Evolutionary conservation across 2,888 invertebrate species (phyloP).

Genomic region (Napeogenes sylphis): DNA sequence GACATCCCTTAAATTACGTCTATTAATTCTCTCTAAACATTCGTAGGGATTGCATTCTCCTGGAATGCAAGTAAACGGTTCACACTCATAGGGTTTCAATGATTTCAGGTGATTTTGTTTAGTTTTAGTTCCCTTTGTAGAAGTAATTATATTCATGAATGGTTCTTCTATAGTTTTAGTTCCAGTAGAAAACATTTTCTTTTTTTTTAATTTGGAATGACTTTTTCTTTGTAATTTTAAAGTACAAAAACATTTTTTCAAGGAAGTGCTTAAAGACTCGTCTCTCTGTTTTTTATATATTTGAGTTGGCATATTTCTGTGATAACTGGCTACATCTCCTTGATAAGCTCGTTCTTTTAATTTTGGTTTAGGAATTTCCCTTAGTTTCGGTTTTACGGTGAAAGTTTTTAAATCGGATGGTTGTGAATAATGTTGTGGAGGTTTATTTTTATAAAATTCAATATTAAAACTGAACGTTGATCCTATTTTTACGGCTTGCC

Average conservation of each 20-base stretch:
- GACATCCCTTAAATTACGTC: conserved; percentile 18
- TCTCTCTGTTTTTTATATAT: conserved; percentile 28
- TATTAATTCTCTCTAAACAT: conserved; percentile 40
- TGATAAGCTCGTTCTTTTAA: conserved; percentile 16
- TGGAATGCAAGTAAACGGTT: conserved; percentile 35
- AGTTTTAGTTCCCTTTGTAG: conserved; percentile 23
- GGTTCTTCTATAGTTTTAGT: conserved; percentile 10
- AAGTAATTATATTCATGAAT: conserved; percentile 9
- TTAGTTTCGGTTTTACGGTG: conserved; percentile 11
- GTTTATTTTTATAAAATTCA: conserved; percentile 33
- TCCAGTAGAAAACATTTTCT: conserved; percentile 15
- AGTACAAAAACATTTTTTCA: conserved; percentile 45
- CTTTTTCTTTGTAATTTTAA: conserved; percentile 36
- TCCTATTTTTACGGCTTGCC: conserved; percentile 32
- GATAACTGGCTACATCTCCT: conserved; percentile 12
- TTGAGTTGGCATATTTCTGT: conserved; percentile 25
- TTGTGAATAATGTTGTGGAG: neutral
- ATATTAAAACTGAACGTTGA: conserved; percentile 34
- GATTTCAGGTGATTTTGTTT: conserved; percentile 15
- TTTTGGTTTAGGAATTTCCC: conserved; percentile 6
- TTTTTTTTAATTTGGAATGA: conserved; percentile 14
- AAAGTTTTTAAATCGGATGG: conserved; percentile 10
- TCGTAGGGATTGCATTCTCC: conserved; percentile 33
- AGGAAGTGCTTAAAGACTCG: conserved; percentile 30
- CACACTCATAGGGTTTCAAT: conserved; percentile 34